Base-by-base conservation (phyloP, 1,140 invertebrate genomes). In the Saccostrea cuccullata region DNA sequence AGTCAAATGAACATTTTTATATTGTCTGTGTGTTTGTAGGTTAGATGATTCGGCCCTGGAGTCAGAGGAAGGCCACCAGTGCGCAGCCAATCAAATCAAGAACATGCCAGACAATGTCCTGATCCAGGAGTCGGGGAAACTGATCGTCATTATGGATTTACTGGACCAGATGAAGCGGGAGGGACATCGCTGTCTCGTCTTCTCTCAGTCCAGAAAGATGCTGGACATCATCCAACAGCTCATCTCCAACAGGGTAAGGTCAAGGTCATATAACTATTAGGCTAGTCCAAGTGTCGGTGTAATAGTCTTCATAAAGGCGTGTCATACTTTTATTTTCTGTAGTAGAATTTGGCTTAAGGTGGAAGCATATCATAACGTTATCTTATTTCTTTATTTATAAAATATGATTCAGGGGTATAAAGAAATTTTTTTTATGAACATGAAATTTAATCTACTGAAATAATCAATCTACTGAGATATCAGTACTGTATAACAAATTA, bases 191-290 rank as follows among this genome's bases (percentile, higher is more conserved):
- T 93, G 92, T 26, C 90, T 96, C 8, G 91, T 96, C n/a, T 96
- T 96, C 93, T 96, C 95, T 0, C 94, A 94, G 89, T 95, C 94
- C 2, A 77, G 93, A n/a, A 95, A 95, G 90, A 94, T 96, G 86
- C 87, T 96, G 56, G 94, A 96, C 87, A 96, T 96, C 47, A 95
- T 96, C 26, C 92, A 95, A 77, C 94, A 95, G 90, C 92, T 95
- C n/a, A 89, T 96, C 12, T 90, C 87, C 0, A 94, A 94, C 82
- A 92, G 91, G 90, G 94, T 94, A 90, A 82, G 90, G 23, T 64
- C 58, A 64, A 6, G 15, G 58, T 60, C 58, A 60, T 0, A 60
- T 47, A 2, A 47, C 47, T 47, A 47, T 47, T 36, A 47, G 47
- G 47, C 47, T 47, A 5, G 5, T 47, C 47, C 9, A 47, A 47